Conservation (phyloP, 2,888 invertebrate genomes). For the Alitta virens region DNA sequence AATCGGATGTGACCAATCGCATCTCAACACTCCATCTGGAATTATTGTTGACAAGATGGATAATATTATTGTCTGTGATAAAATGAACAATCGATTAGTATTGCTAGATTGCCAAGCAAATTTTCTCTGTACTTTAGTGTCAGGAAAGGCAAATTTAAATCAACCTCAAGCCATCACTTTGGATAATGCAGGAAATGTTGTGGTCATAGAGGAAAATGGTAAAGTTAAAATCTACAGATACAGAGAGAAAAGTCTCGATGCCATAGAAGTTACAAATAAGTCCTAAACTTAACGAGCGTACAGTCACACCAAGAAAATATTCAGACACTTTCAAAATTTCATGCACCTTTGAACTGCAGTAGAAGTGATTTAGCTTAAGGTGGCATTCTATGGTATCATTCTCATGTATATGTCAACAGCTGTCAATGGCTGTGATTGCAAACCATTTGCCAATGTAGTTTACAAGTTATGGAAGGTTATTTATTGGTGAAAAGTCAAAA, state of each 20-base stretch:
- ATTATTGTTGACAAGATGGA: slow-evolving; percentile 9
- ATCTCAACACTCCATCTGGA: slow-evolving; percentile 10
- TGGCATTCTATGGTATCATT: no score
- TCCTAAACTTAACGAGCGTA: no score
- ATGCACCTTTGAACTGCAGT: no score
- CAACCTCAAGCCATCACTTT: slow-evolving; percentile 11
- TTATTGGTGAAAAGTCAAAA: no score
- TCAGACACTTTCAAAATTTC: no score
- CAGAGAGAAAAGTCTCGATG: background rate
- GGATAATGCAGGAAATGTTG: slow-evolving; percentile 1
- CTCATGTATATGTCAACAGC: no score
- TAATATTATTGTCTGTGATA: slow-evolving; percentile 12
- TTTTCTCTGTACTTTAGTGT: background rate
- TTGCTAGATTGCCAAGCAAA: background rate
- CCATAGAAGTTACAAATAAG: no score
- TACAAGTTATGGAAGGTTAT: no score
- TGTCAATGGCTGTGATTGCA: no score
- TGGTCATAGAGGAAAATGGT: slow-evolving; percentile 13
- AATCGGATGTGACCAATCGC: background rate
- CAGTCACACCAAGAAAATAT: no score
- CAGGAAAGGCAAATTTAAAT: background rate
- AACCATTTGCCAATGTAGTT: no score
- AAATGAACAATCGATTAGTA: slow-evolving; percentile 9
- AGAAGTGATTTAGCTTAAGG: no score
- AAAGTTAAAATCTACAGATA: slow-evolving; percentile 11